A percentile compares a stretch with the other conserved stretches of the same genome.
phyloP scores from a whole-genome alignment of 2,113 vertebrate genomes.

The Zosterops lateralis region DNA sequence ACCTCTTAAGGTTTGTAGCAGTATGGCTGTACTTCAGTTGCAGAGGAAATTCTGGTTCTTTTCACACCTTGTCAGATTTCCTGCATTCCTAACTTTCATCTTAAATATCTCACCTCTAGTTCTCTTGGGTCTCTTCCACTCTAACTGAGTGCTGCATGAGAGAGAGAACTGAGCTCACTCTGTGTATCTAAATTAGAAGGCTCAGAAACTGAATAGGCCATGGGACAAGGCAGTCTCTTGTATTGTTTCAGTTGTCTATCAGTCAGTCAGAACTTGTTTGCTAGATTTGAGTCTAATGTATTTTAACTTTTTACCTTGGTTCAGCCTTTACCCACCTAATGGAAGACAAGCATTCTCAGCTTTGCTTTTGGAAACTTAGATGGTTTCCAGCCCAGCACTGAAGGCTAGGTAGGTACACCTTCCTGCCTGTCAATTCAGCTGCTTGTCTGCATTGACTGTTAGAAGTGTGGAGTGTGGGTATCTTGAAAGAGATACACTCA shows the following conservation, averaged over 20 bases:
- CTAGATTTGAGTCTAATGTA: background rate
- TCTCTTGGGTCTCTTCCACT: background rate
- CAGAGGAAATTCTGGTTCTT: background rate
- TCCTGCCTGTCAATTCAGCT: background rate
- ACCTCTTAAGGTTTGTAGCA: background rate
- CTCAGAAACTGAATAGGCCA: background rate
- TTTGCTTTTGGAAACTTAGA: background rate
- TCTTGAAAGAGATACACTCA: background rate
- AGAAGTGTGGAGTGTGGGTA: accelerated
- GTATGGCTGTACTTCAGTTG: background rate
- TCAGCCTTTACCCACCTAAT: background rate
- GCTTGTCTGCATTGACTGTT: background rate
- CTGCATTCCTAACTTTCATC: background rate
- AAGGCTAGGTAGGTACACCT: background rate
- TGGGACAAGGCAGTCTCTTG: background rate
- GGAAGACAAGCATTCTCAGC: background rate
- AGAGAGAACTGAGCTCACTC: accelerated
- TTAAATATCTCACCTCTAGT: background rate
- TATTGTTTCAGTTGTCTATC: background rate
- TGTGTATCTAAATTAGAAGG: background rate
- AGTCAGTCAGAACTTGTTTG: background rate
- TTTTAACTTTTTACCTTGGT: background rate
- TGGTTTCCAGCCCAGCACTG: background rate
- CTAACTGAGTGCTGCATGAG: background rate
- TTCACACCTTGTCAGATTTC: background rate